Evolutionary conservation across 2,888 invertebrate genomes (phyloP).

Genomic region (Parasteatoda lunata): DNA sequence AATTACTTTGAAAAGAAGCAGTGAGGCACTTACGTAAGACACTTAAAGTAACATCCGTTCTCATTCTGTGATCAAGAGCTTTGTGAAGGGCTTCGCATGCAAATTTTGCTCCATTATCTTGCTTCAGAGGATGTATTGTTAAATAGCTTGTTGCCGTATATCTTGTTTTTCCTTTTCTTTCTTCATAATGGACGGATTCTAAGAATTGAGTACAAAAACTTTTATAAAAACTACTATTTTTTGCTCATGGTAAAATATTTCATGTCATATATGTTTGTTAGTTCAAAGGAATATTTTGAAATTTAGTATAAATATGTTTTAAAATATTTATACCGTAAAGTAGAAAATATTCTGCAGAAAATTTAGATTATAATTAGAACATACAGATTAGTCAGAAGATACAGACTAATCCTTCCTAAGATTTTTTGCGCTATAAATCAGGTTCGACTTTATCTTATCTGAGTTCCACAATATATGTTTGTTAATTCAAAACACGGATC

Average conservation of each 20-base stretch:
- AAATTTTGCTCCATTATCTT: slow-evolving; percentile 91
- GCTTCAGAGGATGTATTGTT: slow-evolving; percentile 82
- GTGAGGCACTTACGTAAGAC: slow-evolving; percentile 85
- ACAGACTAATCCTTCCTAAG: no score
- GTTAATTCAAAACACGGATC: no score
- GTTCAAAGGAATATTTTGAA: no score
- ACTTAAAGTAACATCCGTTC: slow-evolving; percentile 88
- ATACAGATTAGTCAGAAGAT: no score
- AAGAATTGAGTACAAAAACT: background rate
- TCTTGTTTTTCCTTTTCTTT: slow-evolving; percentile 55
- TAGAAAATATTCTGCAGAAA: no score
- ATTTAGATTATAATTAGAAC: no score
- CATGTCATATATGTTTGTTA: background rate
- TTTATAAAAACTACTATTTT: background rate
- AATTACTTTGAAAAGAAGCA: background rate
- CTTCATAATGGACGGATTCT: slow-evolving; percentile 66
- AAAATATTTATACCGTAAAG: no score
- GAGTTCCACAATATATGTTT: no score
- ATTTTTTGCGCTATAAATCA: no score
- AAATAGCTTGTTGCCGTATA: slow-evolving; percentile 72
- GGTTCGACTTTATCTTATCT: no score
- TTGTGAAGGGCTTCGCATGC: slow-evolving; percentile 92
- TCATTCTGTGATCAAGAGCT: slow-evolving; percentile 87
- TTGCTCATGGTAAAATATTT: background rate
- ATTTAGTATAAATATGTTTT: no score